Evolutionary conservation across 2,797 vertebrate species (phyloP).

Genomic region (Heliangelus exortis): DNA sequence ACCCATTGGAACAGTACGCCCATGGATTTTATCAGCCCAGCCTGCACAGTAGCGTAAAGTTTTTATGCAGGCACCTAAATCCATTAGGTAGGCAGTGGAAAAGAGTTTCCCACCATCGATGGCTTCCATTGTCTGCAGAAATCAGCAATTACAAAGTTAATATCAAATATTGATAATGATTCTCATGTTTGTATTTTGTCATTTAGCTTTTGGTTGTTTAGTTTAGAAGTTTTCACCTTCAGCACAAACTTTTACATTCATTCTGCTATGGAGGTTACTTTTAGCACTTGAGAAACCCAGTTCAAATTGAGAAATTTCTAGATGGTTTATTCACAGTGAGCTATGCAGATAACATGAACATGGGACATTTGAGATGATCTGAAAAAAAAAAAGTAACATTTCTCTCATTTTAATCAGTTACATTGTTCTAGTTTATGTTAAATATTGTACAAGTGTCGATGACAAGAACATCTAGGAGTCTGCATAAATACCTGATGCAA

Average conservation of each 20-base stretch:
- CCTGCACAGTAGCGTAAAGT: conserved; percentile 87
- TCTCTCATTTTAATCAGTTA: background rate
- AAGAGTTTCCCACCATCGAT: conserved; percentile 89
- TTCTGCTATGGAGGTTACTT: background rate
- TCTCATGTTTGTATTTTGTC: background rate
- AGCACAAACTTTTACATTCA: background rate
- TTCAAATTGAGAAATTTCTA: background rate
- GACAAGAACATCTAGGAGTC: background rate
- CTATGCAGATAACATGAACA: background rate
- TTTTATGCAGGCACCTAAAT: conserved; percentile 86
- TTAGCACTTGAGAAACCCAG: background rate
- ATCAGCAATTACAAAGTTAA: background rate
- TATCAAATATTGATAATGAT: background rate
- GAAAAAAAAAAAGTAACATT: background rate
- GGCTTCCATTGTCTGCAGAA: conserved; percentile 84
- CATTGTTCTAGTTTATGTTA: background rate
- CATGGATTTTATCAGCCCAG: conserved; percentile 92
- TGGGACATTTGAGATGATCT: background rate
- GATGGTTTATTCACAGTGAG: background rate
- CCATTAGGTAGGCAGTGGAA: conserved; percentile 82
- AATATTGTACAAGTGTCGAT: background rate
- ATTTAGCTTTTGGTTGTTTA: background rate
- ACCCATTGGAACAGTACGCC: conserved; percentile 88
- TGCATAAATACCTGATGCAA: background rate
- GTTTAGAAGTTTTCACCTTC: background rate